Conservation (phyloP, 2,113 vertebrate species). For the Cyanistes caeruleus region DNA sequence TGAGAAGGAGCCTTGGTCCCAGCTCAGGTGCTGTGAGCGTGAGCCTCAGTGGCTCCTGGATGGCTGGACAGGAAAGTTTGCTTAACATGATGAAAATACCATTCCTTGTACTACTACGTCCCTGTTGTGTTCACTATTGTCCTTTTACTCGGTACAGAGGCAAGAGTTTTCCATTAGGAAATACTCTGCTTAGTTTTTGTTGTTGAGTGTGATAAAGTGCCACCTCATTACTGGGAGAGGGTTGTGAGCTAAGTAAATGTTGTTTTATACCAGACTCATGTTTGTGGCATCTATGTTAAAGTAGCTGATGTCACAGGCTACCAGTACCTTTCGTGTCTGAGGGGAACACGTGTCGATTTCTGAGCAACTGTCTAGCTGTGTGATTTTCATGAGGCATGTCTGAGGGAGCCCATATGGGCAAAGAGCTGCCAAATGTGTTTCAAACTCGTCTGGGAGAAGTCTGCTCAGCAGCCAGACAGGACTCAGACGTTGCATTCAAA, state of each 20-base stretch:
- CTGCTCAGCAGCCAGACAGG: conserved; percentile 41
- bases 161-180: background rate
- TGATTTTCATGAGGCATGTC: conserved; percentile 24
- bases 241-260: background rate
- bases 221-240: background rate
- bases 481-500: conserved; percentile 3
- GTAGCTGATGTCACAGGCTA: conserved; percentile 30
- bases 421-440: conserved; percentile 42
- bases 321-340: conserved; percentile 29
- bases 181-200: background rate
- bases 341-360: conserved; percentile 19
- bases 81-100: background rate
- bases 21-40: background rate
- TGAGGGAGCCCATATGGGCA: conserved; percentile 55
- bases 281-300: background rate
- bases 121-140: background rate
- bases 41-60: background rate
- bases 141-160: background rate
- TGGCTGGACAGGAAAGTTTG: background rate
- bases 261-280: background rate
- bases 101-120: background rate
- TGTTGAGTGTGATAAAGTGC: background rate
- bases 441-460: conserved; percentile 25
- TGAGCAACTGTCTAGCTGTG: conserved; percentile 36
- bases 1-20: background rate